Conservation (phyloP, 2,888 invertebrate species). For the Boloria euphrosyne region DNA sequence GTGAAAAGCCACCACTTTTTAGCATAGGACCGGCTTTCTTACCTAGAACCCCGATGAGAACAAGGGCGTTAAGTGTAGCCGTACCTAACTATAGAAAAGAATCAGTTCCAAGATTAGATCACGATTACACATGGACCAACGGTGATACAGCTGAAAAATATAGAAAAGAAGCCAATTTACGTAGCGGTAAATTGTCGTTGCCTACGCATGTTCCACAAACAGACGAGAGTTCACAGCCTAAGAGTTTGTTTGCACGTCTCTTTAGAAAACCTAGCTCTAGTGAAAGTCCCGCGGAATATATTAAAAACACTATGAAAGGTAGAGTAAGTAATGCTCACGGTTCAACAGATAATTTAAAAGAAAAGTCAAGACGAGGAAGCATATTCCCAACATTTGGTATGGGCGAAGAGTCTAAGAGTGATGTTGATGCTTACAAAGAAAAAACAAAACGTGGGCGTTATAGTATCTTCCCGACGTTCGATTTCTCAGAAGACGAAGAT, state of each 20-base stretch:
- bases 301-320: constrained; percentile 66
- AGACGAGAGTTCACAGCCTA: constrained; percentile 51
- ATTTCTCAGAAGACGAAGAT: constrained; percentile 74
- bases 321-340: constrained; percentile 58
- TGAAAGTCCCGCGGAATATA: constrained; percentile 64
- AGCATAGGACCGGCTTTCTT: constrained; percentile 75
- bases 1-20: constrained; percentile 84
- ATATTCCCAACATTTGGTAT: constrained; percentile 65
- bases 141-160: constrained; percentile 83
- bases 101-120: constrained; percentile 64
- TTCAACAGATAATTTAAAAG: constrained; percentile 53
- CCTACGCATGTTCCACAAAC: constrained; percentile 54
- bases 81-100: constrained; percentile 74
- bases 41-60: constrained; percentile 68
- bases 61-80: constrained; percentile 85
- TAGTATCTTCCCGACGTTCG: constrained; percentile 70
- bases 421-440: constrained; percentile 58
- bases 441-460: constrained; percentile 66
- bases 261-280: constrained; percentile 61
- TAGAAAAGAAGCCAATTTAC: constrained; percentile 75
- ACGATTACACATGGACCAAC: constrained; percentile 87
- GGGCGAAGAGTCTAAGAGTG: constrained; percentile 56
- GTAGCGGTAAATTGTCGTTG: constrained; percentile 71
- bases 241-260: constrained; percentile 62
- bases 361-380: constrained; percentile 61